A percentile compares a stretch with the other conserved stretches of the same genome.
Evolutionary conservation across 2,113 vertebrate species (phyloP).

Genomic region (Chaetops frenatus): DNA sequence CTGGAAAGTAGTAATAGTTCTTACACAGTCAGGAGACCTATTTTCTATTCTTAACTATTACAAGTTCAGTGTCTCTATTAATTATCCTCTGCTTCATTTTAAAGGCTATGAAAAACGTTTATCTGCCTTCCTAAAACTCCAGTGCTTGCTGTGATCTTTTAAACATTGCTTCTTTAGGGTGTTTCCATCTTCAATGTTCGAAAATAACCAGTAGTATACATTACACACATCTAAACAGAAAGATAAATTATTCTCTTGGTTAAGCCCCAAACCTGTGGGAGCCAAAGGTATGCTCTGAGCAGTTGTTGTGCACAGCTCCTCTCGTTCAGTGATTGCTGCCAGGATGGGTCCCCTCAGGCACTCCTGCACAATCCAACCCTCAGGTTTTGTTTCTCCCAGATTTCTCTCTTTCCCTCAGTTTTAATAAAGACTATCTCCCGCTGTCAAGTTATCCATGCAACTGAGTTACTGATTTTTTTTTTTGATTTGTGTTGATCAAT

Average conservation of each 20-base stretch:
- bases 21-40: neutral
- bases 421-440: neutral
- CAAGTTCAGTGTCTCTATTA: neutral
- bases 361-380: neutral
- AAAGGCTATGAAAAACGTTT: neutral
- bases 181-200: neutral
- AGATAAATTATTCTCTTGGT: neutral
- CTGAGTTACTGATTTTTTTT: too few relatives aligned
- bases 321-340: neutral
- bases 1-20: neutral
- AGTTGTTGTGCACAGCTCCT: neutral
- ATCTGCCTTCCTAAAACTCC: neutral
- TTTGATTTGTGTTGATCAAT: neutral
- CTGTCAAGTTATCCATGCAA: neutral
- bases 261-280: neutral
- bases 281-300: neutral
- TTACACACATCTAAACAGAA: neutral
- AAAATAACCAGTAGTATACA: neutral
- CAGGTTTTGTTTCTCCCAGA: neutral
- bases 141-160: neutral
- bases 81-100: neutral
- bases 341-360: neutral
- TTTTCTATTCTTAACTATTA: neutral
- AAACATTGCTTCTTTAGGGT: neutral
- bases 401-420: neutral